phyloP scores from a whole-genome alignment of 2,113 vertebrate species.

The Pterocles burchelli region DNA sequence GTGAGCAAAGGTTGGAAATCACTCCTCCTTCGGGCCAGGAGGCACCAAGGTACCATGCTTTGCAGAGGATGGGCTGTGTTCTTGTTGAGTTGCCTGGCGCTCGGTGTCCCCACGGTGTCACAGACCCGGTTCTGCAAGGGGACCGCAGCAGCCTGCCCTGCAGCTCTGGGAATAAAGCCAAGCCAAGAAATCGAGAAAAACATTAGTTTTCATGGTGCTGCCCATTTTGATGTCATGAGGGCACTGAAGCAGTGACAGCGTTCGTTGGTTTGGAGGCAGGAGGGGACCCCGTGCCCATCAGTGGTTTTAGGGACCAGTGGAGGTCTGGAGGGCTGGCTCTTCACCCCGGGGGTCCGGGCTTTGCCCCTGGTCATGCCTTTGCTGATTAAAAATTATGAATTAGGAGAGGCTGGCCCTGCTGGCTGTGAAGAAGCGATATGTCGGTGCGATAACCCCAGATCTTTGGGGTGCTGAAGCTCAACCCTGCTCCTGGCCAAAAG shows the following conservation, averaged over 20 bases:
- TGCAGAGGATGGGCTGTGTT: background rate
- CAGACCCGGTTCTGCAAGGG: background rate
- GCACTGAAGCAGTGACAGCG: background rate
- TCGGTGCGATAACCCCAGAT: background rate
- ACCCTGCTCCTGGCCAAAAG: background rate
- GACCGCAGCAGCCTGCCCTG: background rate
- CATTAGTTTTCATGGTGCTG: background rate
- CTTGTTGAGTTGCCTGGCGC: background rate
- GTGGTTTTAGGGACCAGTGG: background rate
- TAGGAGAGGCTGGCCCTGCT: background rate
- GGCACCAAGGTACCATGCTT: background rate
- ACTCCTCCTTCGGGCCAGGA: background rate
- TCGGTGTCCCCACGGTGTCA: fast-evolving
- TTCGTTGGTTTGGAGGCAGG: background rate
- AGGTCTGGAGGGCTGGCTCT: background rate
- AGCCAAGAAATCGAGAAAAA: background rate
- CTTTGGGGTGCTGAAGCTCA: background rate
- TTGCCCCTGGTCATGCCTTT: background rate
- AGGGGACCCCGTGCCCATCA: background rate
- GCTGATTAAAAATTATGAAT: background rate
- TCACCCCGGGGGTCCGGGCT: background rate
- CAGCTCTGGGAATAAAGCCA: background rate
- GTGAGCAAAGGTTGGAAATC: background rate
- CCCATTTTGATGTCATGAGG: background rate
- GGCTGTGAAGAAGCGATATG: background rate